phyloP scores from a whole-genome alignment of 2,888 invertebrate genomes.

The Folsomia candida region DNA sequence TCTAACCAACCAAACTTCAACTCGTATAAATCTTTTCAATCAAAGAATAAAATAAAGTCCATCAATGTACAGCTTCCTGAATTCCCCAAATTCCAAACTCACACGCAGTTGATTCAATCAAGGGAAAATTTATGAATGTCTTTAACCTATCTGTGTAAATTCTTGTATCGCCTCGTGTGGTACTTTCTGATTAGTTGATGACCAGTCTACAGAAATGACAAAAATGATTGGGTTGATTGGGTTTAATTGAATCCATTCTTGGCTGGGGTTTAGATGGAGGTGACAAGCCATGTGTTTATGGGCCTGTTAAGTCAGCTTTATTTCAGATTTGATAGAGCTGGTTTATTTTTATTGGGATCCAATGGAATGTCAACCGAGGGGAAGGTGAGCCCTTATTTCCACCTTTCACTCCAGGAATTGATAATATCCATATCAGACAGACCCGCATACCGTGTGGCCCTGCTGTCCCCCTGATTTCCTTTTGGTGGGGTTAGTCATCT shows the following conservation, averaged over 20 bases:
- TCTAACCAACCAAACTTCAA: no score
- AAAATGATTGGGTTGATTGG: neutral
- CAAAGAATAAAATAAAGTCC: neutral
- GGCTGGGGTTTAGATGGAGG: neutral
- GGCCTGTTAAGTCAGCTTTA: conserved; percentile 10
- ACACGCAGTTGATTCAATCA: neutral
- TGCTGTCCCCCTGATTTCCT: no score
- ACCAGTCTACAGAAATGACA: neutral
- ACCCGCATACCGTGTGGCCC: no score
- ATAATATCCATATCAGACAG: no score
- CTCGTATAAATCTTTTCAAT: no score
- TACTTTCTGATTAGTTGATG: neutral
- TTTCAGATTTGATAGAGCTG: neutral
- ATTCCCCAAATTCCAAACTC: neutral
- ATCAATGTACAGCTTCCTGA: neutral
- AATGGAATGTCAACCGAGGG: neutral
- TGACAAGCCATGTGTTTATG: neutral
- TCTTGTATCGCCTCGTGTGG: neutral
- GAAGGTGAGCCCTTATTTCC: neutral
- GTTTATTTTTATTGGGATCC: neutral
- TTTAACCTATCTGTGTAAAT: neutral
- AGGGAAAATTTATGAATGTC: neutral
- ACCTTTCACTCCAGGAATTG: neutral
- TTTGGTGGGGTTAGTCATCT: no score
- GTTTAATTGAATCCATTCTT: neutral